Percentiles rank a stretch among this genome's conserved stretches.
Conservation (phyloP, 2,113 vertebrate genomes). For the Alethe diademata region DNA sequence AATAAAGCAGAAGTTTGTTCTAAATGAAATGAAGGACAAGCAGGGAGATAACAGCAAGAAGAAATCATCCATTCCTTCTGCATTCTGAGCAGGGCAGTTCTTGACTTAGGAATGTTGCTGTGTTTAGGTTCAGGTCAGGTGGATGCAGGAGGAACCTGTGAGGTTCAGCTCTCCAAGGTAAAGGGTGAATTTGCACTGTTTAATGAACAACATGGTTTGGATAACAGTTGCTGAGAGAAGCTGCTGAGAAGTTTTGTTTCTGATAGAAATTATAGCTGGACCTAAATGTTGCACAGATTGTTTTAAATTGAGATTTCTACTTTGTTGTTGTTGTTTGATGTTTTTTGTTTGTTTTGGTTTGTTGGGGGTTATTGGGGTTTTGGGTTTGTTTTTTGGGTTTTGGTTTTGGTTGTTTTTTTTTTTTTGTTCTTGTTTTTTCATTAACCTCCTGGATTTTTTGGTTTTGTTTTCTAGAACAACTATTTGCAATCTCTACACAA, state of each 20-base stretch:
- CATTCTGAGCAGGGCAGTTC: not conserved
- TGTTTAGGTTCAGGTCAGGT: not conserved
- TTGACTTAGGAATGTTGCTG: not conserved
- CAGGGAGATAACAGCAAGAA: not conserved
- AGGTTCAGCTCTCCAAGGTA: rapidly evolving
- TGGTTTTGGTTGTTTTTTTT: not conserved
- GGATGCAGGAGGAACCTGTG: not conserved
- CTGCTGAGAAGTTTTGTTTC: not conserved
- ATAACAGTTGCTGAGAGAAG: not conserved
- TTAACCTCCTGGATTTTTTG: not conserved
- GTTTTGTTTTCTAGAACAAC: slow-evolving; percentile 82
- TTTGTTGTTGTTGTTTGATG: not conserved
- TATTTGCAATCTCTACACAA: slow-evolving; percentile 96
- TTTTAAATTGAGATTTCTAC: not conserved
- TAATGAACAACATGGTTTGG: not conserved
- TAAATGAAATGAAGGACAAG: not conserved
- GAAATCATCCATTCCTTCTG: not conserved
- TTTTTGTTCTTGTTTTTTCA: not conserved
- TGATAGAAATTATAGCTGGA: not conserved
- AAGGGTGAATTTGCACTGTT: not conserved
- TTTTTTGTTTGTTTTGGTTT: not conserved
- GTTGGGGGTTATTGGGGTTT: not conserved
- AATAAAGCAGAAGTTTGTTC: not conserved
- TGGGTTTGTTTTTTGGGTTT: not conserved
- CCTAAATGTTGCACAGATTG: not conserved